Conservation (phyloP, 2,113 vertebrate species). For the Alligator sinensis region DNA sequence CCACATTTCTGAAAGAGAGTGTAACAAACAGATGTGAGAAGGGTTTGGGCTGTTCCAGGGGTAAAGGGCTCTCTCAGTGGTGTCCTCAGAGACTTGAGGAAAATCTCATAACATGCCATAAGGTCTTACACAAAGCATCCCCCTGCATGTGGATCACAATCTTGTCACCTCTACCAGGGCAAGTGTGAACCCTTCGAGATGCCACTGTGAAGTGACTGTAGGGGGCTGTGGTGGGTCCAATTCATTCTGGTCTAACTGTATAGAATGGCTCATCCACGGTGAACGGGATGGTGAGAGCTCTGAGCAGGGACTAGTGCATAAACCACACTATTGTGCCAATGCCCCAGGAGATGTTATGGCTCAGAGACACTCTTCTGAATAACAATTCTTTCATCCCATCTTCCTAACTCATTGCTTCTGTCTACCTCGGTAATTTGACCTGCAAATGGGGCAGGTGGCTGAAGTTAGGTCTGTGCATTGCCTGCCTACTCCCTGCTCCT, state of each 20-base stretch:
- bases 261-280: background rate
- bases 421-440: background rate
- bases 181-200: background rate
- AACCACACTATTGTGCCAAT: background rate
- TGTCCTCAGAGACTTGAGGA: background rate
- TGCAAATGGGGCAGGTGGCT: background rate
- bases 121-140: background rate
- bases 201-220: background rate
- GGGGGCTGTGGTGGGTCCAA: background rate
- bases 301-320: background rate
- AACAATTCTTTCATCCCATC: background rate
- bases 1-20: rapidly evolving
- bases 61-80: background rate
- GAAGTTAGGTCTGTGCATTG: background rate
- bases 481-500: background rate
- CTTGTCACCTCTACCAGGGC: background rate
- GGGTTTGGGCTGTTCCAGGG: background rate
- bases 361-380: background rate
- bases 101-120: background rate
- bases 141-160: rapidly evolving
- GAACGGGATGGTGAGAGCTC: background rate
- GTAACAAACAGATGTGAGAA: background rate
- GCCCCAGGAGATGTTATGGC: background rate
- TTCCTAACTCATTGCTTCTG: background rate
- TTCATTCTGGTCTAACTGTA: background rate